Base-by-base conservation (phyloP, 2,888 invertebrate genomes). In the Mechanitis mazaeus region DNA sequence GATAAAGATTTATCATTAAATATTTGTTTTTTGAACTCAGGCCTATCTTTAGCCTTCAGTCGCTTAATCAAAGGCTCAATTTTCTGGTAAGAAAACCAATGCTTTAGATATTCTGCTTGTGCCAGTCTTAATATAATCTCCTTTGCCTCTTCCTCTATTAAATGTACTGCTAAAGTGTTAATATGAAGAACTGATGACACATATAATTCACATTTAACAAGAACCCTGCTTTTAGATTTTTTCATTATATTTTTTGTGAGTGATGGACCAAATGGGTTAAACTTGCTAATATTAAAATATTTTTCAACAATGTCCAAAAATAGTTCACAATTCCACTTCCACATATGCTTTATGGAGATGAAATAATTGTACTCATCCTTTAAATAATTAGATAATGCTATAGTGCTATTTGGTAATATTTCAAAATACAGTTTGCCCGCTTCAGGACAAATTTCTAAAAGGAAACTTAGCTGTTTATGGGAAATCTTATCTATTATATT, bases 1-100 rank as follows among this genome's bases (percentile, higher is more conserved):
- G 76, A 80, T 2, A 81, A 20, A 42, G 67, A 61, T 62, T 81
- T 83, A 1, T 77, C 73, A 20, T 80, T 73, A 58, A 84, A 84
- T 28, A 84, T 65, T 58, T 65, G 68, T 65, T 82, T 81, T 59
- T 79, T 81, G 28, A 84, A 74, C 0, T 64, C 60, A 0, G 70
- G 60, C 66, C 80, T 72, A 33, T 78, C 77, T 2, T 75, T 65
- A 0, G 63, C 61, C 2, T 64, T 70, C 2, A 84, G 46, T n/a
- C 75, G 70, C 65, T 80, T 82, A 12, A 84, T 66, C 1, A 83
- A 67, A 2, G 80, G 79, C 64, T 84, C 83, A 0, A 81, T 76
- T 7, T 64, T 69, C 67, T 79, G 74, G 59, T 81, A 84, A 2
- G 72, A 61, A 60, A 85, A 81, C 74, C 76, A 77, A 45, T 61